Percentiles rank a stretch among this genome's conserved stretches.
Evolutionary conservation across 2,797 vertebrate species (phyloP).

Genomic region (Fistularia tabacaria): DNA sequence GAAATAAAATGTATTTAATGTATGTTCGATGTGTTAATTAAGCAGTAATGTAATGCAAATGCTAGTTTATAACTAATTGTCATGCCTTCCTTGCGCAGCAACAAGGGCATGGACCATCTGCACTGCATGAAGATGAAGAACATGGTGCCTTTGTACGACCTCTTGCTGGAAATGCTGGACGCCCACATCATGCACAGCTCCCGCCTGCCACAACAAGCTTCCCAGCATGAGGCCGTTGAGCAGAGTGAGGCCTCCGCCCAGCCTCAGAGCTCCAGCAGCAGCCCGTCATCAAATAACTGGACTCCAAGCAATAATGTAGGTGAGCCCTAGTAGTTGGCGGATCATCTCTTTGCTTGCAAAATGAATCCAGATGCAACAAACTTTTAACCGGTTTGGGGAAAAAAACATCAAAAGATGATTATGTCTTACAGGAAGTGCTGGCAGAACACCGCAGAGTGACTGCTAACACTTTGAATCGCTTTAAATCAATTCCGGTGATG

Average conservation of each 20-base stretch:
- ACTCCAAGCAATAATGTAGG: constrained; percentile 32
- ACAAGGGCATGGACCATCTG: constrained; percentile 98
- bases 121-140: constrained; percentile 98
- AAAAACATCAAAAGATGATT: constrained; percentile 2
- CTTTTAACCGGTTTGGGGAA: constrained; percentile 13
- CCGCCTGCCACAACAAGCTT: constrained; percentile 61
- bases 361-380: constrained; percentile 1
- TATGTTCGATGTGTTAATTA: too few species aligned
- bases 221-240: constrained; percentile 27
- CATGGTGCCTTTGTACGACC: constrained; percentile 92
- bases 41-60: too few species aligned
- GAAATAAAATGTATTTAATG: too few species aligned
- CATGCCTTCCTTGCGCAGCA: constrained; percentile 67
- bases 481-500: constrained; percentile 9
- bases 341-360: constrained; percentile 11
- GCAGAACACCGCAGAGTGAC: constrained; percentile 8
- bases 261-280: constrained; percentile 5
- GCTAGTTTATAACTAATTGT: too few species aligned
- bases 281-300: constrained; percentile 36
- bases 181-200: constrained; percentile 87
- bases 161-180: constrained; percentile 96
- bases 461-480: constrained; percentile 9
- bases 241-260: constrained; percentile 13
- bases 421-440: constrained; percentile 9
- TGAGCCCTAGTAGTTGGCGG: constrained; percentile 20